Evolutionary conservation across 2,797 vertebrate genomes (phyloP).

Genomic region (Lutjanus campechanus): DNA sequence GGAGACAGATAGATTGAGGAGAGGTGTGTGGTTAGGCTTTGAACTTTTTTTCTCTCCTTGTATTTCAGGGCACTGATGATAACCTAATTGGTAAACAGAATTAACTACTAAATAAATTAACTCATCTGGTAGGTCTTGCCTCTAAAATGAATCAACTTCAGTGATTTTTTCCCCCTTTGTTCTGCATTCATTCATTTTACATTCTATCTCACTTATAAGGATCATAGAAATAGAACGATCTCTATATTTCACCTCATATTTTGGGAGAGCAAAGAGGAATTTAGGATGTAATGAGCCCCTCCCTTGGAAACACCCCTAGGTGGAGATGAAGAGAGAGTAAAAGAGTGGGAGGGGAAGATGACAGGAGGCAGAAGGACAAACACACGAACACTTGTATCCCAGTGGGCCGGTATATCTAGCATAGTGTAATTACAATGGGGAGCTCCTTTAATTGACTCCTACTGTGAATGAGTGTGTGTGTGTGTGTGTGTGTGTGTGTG

Average conservation of each 20-base stretch:
- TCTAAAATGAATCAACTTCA: background rate
- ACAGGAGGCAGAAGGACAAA: conserved; percentile 72
- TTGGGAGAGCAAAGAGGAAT: conserved; percentile 33
- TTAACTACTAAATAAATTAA: background rate
- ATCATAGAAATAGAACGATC: conserved; percentile 6
- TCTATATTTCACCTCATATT: conserved; percentile 37
- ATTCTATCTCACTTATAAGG: conserved; percentile 20
- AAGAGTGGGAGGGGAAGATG: conserved; percentile 64
- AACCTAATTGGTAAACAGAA: background rate
- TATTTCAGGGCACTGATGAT: background rate
- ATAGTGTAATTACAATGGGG: conserved; percentile 74
- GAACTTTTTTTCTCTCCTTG: background rate
- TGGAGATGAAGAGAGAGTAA: conserved; percentile 54
- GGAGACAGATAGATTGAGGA: background rate
- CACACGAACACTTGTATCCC: conserved; percentile 60
- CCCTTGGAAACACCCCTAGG: conserved; percentile 56
- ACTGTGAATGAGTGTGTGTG: conserved; percentile 48
- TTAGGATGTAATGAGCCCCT: conserved; percentile 58
- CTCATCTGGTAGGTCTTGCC: background rate
- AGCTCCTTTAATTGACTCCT: conserved; percentile 77
- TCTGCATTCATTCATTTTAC: conserved; percentile 19
- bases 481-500: conserved; percentile 23
- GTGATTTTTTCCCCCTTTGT: background rate
- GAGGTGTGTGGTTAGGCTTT: background rate
- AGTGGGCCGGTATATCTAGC: conserved; percentile 63